These are phyloP conservation scores for Oopsacas minuta DNA, from an alignment of 37 sponge, comb jelly and placozoan genomes.

Conservation along the genomic window DNA sequence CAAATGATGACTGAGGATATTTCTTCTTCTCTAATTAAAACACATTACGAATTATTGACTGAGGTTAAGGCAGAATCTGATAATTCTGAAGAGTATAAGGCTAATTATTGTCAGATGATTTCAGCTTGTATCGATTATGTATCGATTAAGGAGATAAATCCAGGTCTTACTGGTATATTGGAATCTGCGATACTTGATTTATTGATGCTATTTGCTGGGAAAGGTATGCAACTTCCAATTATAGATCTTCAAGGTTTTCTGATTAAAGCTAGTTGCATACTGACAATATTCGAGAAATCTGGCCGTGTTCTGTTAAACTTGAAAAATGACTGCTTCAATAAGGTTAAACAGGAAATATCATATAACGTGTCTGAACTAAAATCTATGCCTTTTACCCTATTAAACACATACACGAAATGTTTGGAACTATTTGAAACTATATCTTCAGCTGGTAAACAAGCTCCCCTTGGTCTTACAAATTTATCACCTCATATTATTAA, in stretches of 20 bases:
- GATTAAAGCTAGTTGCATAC: neutral
- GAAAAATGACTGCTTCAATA: neutral
- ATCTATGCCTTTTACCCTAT: neutral
- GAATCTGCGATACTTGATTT: neutral
- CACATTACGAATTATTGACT: neutral
- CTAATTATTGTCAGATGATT: neutral
- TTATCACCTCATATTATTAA: neutral
- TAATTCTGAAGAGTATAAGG: neutral
- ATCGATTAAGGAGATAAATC: neutral
- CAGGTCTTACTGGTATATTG: neutral
- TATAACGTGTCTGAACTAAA: neutral
- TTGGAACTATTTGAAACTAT: neutral
- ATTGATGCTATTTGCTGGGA: neutral
- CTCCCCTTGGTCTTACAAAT: neutral
- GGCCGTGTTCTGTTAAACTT: conserved; percentile 3
- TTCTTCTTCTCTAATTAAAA: neutral
- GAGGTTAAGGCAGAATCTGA: neutral
- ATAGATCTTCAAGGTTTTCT: neutral
- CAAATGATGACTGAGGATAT: neutral
- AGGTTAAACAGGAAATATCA: neutral
- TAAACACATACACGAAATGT: neutral
- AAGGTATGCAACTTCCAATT: neutral
- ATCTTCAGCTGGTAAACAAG: neutral
- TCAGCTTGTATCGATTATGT: neutral
- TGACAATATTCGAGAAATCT: neutral